Evolutionary conservation across 2,888 invertebrate species (phyloP).

Genomic region (Odiellus spinosus): DNA sequence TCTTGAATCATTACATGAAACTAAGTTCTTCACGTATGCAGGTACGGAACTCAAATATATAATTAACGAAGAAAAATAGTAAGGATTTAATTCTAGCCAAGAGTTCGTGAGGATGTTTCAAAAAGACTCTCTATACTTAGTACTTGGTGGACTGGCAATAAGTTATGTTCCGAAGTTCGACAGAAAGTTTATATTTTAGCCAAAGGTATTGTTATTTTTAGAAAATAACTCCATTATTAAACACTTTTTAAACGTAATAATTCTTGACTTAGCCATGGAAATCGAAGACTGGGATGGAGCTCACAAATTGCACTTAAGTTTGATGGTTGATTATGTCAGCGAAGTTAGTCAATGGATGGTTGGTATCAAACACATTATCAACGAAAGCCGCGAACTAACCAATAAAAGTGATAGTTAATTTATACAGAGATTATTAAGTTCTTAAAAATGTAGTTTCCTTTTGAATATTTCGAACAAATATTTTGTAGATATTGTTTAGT

Average conservation of each 20-base stretch:
- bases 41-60: no score
- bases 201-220: no score
- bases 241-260: no score
- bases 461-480: no score
- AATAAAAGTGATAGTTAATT: not conserved
- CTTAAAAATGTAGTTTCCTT: no score
- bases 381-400: not conserved
- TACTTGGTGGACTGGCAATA: not conserved
- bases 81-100: no score
- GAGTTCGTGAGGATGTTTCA: not conserved
- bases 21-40: no score
- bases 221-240: no score
- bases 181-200: not conserved
- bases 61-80: no score
- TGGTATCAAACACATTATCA: not conserved
- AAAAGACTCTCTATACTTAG: not conserved
- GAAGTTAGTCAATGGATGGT: slow-evolving; percentile 1
- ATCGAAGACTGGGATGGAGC: not conserved
- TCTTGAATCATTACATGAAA: no score
- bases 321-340: not conserved
- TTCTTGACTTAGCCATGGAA: not conserved
- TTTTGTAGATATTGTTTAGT: no score
- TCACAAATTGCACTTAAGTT: not conserved
- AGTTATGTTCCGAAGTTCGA: not conserved
- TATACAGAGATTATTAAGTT: no score